Evolutionary conservation across 1,140 invertebrate genomes (phyloP), one percentile per base, ranked within the genome.

Genomic region (Solenopsis invicta): DNA sequence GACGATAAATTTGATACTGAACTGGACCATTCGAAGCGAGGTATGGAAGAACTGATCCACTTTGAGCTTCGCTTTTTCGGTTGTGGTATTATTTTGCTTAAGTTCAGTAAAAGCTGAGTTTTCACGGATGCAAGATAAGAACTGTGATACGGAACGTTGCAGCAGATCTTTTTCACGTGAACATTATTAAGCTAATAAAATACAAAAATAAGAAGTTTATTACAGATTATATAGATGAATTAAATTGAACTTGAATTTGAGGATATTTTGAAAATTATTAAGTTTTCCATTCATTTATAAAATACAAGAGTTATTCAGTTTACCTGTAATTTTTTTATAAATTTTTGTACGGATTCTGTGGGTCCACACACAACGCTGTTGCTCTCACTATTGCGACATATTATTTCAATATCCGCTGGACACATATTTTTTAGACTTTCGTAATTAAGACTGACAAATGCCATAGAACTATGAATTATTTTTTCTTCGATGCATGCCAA

Each of bases 391-490:
- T 98, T 98, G 92, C 97, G 97, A 92, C 97, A 98, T n/a, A 97
- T 97, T 3, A 97, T 96, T 61, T 97, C 96, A 92, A 97, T 93
- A 91, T 97, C 95, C 84, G 94, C 56, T 91, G 97, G 96, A 91
- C 94, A 93, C 4, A 95, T 81, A 48, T 92, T 87, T 56, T 94
- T 94, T 12, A 97, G 95, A 74, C 96, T 94, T 59, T 96, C 94
- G 85, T 96, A 97, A 0, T 97, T 96, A 62, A 97, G 92, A 72
- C 97, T 97, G 52, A 98, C 96, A 62, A 97, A 97, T 54, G 98
- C 98, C 98, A 99, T 99, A 16, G 97, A 97, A 21, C 98, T 98
- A 29, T 93, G 95, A 54, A 97, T 96, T 87, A 98, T 96, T 16
- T 97, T 96, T 0, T 97, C 97, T 89, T 99, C 98, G 66, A 97